phyloP scores from a whole-genome alignment of 92 coral and sea anemone species.

The Chrysogorgia sp. region DNA sequence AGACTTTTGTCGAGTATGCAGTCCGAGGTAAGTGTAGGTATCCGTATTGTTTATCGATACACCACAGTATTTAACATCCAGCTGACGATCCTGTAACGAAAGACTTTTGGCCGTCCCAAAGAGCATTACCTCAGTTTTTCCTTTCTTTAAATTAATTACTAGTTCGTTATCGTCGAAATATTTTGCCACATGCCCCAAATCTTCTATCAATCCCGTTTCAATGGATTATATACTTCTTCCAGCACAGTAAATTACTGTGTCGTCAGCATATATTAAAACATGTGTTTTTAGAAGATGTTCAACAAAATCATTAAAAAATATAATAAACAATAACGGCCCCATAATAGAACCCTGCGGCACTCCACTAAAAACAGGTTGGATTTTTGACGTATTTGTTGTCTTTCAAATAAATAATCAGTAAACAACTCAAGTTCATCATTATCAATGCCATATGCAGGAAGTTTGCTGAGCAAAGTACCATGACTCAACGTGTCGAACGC shows the following conservation, averaged over 20 bases:
- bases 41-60: too few species aligned
- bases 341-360: slow-evolving; percentile 49
- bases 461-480: not conserved
- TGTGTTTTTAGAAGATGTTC: slow-evolving; percentile 35
- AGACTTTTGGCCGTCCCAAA: too few species aligned
- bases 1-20: too few species aligned
- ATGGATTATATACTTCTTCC: too few species aligned
- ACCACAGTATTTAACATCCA: too few species aligned
- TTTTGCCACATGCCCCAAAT: too few species aligned
- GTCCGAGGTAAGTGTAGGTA: too few species aligned
- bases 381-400: not conserved
- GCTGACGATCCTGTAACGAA: too few species aligned
- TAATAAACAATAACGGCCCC: slow-evolving; percentile 41
- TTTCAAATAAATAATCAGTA: not conserved
- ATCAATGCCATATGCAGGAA: not conserved
- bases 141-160: too few species aligned
- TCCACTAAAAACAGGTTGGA: not conserved
- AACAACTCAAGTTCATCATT: not conserved
- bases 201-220: too few species aligned
- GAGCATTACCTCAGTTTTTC: too few species aligned
- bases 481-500: slow-evolving; percentile 19
- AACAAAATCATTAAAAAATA: slow-evolving; percentile 50
- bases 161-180: too few species aligned
- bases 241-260: slow-evolving; percentile 39
- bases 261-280: slow-evolving; percentile 50